Percentiles rank a stretch among this genome's conserved stretches.
These are phyloP conservation scores for Hippocampus kuda DNA, from an alignment of 2,797 vertebrate genomes.

Conservation along the genomic window DNA sequence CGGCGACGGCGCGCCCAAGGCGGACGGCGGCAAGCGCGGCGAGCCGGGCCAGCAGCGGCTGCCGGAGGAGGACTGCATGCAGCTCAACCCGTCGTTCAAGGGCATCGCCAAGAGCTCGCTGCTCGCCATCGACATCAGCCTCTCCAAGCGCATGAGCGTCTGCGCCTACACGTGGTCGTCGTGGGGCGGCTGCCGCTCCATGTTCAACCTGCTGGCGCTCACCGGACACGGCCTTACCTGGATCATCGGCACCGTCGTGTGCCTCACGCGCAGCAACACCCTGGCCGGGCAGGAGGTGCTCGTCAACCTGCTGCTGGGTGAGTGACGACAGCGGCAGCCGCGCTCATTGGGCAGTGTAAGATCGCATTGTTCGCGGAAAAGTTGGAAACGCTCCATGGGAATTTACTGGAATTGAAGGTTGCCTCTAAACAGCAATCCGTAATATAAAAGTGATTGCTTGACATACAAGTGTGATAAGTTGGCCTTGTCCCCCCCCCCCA, in stretches of 20 bases:
- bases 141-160: slow-evolving; percentile 90
- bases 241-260: slow-evolving; percentile 86
- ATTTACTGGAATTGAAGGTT: background rate
- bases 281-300: slow-evolving; percentile 91
- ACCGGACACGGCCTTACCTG: slow-evolving; percentile 91
- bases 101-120: slow-evolving; percentile 90
- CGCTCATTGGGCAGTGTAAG: background rate
- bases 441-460: too few relatives aligned
- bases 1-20: slow-evolving; percentile 25
- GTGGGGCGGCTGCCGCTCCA: slow-evolving; percentile 90
- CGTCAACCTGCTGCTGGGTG: slow-evolving; percentile 93
- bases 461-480: too few relatives aligned
- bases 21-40: slow-evolving; percentile 61
- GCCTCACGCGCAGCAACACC: slow-evolving; percentile 87
- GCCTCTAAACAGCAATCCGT: too few relatives aligned
- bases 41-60: slow-evolving; percentile 68
- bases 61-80: slow-evolving; percentile 96
- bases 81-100: slow-evolving; percentile 91
- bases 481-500: too few relatives aligned
- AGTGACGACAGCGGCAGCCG: slow-evolving; percentile 21
- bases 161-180: slow-evolving; percentile 79
- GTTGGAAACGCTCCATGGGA: background rate
- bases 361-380: background rate
- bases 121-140: slow-evolving; percentile 89
- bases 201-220: slow-evolving; percentile 82